phyloP scores from a whole-genome alignment of 2,113 vertebrate species.

The Smithornis capensis region DNA sequence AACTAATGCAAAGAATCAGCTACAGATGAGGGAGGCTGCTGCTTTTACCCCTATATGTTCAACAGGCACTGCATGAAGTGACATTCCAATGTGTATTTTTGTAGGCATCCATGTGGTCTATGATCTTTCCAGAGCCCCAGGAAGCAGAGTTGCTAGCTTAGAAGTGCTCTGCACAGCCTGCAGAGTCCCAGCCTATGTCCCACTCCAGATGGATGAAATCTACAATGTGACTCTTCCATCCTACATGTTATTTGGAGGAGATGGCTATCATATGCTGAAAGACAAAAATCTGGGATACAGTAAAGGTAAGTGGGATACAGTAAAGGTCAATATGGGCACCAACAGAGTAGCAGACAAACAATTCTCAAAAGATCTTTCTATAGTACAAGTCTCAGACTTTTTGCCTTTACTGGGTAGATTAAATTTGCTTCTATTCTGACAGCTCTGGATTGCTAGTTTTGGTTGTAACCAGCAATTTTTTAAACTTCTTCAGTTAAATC shows the following conservation, averaged over 20 bases:
- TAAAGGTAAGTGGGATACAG: slow-evolving; percentile 85
- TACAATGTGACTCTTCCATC: slow-evolving; percentile 83
- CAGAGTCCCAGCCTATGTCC: slow-evolving; percentile 80
- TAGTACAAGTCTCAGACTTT: neutral
- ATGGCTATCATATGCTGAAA: slow-evolving; percentile 83
- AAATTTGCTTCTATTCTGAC: neutral
- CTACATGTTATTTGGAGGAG: slow-evolving; percentile 84
- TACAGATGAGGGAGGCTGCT: neutral
- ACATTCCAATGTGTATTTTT: neutral
- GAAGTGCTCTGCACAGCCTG: slow-evolving; percentile 85
- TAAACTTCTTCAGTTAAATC: neutral
- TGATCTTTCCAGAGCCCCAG: slow-evolving; percentile 73
- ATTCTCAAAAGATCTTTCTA: neutral
- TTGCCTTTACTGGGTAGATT: neutral
- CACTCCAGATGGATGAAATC: slow-evolving; percentile 66
- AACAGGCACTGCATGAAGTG: neutral
- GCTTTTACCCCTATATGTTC: neutral
- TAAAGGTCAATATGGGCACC: slow-evolving; percentile 74
- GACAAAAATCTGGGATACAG: slow-evolving; percentile 79
- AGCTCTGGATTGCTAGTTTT: neutral
- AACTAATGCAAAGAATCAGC: neutral
- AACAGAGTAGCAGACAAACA: neutral
- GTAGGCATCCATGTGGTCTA: slow-evolving; percentile 86
- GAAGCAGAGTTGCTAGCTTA: slow-evolving; percentile 74
- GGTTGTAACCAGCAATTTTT: neutral